phyloP scores from a whole-genome alignment of 64 coral and sea anemone species.

The Pocillopora damicornis region DNA sequence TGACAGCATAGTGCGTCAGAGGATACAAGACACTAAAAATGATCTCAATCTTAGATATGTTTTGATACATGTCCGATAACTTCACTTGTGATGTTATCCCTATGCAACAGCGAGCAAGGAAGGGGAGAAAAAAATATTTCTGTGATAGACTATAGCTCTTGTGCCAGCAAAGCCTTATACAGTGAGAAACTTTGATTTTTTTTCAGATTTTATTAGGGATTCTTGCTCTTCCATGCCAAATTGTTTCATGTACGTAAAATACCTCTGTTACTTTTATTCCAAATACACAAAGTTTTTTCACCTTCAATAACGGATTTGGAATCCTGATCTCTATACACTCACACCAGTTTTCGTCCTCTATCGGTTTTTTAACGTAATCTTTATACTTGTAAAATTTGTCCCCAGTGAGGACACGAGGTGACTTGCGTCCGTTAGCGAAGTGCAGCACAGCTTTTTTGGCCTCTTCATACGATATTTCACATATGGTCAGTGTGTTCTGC shows the following conservation, averaged over 20 bases:
- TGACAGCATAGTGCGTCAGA: no score
- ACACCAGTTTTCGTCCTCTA: background rate
- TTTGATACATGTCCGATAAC: no score
- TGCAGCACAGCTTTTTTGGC: background rate
- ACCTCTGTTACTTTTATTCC: background rate
- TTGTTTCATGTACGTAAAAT: background rate
- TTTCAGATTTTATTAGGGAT: no score
- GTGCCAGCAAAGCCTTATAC: no score
- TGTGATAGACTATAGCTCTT: no score
- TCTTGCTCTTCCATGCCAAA: background rate
- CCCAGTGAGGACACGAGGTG: background rate
- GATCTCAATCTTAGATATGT: no score
- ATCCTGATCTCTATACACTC: constrained; percentile 3
- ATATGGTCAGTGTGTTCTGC: background rate
- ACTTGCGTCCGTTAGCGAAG: background rate
- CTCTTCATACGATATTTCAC: constrained; percentile 16
- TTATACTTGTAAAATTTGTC: background rate
- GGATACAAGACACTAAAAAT: no score
- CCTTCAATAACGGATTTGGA: background rate
- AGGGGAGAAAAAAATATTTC: no score
- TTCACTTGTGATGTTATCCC: no score
- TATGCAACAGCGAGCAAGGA: no score
- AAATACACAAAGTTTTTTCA: background rate
- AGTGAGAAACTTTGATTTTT: no score
- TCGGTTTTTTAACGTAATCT: background rate